Conservation (phyloP, 2,797 vertebrate species). For the Knipowitschia caucasica region DNA sequence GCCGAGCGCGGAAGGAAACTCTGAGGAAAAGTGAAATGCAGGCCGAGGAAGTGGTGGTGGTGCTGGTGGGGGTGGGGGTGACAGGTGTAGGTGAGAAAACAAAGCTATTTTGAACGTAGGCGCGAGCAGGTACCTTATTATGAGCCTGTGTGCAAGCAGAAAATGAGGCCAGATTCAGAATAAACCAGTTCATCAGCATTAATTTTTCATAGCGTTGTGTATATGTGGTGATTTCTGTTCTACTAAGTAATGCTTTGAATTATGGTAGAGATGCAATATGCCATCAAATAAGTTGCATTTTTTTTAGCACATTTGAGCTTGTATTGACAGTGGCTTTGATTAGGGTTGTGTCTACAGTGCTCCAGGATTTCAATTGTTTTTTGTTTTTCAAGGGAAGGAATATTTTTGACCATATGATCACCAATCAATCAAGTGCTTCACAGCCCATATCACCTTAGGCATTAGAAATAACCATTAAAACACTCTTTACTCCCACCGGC, state of each 20-base stretch:
- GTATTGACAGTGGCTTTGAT: no score
- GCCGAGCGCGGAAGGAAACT: conserved; percentile 41
- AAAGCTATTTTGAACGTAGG: conserved; percentile 54
- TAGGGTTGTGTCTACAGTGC: no score
- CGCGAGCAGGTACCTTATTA: conserved; percentile 40
- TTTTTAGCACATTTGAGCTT: no score
- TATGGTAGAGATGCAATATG: neutral
- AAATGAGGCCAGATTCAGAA: conserved; percentile 10
- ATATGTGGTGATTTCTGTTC: neutral
- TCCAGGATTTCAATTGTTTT: no score
- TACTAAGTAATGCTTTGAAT: neutral
- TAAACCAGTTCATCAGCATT: neutral
- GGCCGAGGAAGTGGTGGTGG: conserved; percentile 9
- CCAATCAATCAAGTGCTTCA: no score
- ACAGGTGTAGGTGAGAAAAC: conserved; percentile 48
- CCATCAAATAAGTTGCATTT: no score
- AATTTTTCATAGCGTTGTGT: neutral
- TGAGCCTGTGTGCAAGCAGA: conserved; percentile 9
- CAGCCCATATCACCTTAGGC: no score
- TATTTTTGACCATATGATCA: no score
- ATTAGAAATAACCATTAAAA: no score
- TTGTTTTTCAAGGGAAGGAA: no score
- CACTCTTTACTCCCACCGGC: no score
- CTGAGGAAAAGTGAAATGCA: conserved; percentile 27
- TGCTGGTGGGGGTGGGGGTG: conserved; percentile 16